These are phyloP conservation scores for Threskiornis aethiopicus DNA, from an alignment of 2,797 vertebrate genomes.

Conservation along the genomic window DNA sequence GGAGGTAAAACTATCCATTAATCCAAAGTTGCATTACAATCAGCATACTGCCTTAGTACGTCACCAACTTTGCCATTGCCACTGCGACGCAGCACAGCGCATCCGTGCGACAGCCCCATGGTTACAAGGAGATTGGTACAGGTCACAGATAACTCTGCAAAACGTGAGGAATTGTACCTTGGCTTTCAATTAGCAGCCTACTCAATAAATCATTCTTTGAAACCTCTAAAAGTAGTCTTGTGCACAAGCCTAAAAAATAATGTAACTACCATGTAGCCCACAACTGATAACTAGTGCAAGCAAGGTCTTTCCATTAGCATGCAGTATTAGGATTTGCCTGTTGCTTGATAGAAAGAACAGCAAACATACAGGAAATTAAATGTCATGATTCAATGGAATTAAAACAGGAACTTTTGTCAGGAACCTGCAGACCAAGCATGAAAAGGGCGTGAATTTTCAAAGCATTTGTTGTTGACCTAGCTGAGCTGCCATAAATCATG, in stretches of 20 bases:
- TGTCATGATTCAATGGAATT: neutral
- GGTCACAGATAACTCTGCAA: neutral
- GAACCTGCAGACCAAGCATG: neutral
- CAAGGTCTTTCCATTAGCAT: neutral
- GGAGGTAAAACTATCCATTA: neutral
- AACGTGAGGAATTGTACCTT: neutral
- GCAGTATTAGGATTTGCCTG: neutral
- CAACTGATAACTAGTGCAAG: neutral
- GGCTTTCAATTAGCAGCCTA: neutral
- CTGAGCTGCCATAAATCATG: neutral
- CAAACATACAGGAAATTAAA: neutral
- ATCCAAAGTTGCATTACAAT: neutral
- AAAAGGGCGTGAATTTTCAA: neutral
- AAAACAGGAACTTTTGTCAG: neutral
- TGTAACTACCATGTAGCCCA: fast-evolving
- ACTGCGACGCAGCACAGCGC: neutral
- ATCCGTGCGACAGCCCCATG: neutral
- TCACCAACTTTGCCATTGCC: neutral
- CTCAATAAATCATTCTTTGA: neutral
- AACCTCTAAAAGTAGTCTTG: neutral
- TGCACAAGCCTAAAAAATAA: neutral
- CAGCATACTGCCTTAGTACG: fast-evolving
- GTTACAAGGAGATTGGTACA: neutral
- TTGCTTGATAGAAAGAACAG: neutral
- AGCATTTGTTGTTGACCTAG: neutral